Base-by-base conservation (phyloP, 1,140 invertebrate genomes). In the Chymomyza costata region DNA sequence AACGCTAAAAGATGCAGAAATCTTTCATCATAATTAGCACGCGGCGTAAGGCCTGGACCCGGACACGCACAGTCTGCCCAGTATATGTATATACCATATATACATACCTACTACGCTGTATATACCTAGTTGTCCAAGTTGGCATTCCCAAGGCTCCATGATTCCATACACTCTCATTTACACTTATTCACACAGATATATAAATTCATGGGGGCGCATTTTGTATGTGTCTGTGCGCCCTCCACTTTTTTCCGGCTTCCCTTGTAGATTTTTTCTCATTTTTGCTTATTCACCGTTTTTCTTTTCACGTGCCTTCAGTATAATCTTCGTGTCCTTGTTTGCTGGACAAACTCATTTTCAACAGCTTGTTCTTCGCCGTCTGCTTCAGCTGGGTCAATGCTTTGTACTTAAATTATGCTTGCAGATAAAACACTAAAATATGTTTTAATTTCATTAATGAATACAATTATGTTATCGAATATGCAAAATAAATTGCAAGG, bases 21-120 rank as follows among this genome's bases (percentile, higher is more conserved):
- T 78, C 71, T 78, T 78, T 78, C 73, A 80, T 78, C 73, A 78
- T 78, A 78, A 78, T 78, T 78, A 78, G 71, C 71, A 71, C 67
- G 58, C 73, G 58, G 59, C 54, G 58, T 58, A n/a, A 64, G 55
- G 59, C 21, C 45, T 25, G 21, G 21, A 25, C 21, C 8, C 21
- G 21, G 3, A 25, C 21, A 25, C 21, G 8, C 21, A 25, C 21
- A 25, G 8, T 3, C 65, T 46, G 50, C 43, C 40, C 46, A 44
- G n/a, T n/a, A n/a, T n/a, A n/a, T n/a, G n/a, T n/a, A n/a, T n/a
- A n/a, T n/a, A n/a, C n/a, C n/a, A n/a, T n/a, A n/a, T n/a, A n/a
- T n/a, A n/a, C n/a, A n/a, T n/a, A n/a, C n/a, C n/a, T n/a, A n/a
- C n/a, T n/a, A n/a, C n/a, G n/a, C n/a, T n/a, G n/a, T n/a, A n/a